A percentile compares a stretch with the other conserved stretches of the same genome.
Evolutionary conservation across 2,113 vertebrate genomes (phyloP).

Genomic region (Tenebrosternarchus preto): DNA sequence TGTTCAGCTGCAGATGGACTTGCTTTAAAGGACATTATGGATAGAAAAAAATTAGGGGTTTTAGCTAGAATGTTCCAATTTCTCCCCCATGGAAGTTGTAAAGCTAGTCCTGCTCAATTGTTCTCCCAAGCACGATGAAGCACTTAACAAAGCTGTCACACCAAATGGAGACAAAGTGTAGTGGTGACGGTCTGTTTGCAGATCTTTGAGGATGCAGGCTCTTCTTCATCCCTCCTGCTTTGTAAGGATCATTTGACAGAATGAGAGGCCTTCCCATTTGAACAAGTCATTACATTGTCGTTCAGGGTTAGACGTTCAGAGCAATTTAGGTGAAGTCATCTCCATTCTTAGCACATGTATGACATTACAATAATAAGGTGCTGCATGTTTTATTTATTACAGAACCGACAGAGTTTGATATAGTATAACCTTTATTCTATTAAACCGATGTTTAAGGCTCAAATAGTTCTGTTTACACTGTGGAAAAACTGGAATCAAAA

Average conservation of each 20-base stretch:
- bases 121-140: no score
- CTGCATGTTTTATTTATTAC: not conserved
- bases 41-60: no score
- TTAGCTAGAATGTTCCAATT: no score
- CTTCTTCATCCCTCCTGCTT: no score
- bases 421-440: not conserved
- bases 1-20: constrained; percentile 21
- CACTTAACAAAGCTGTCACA: no score
- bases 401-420: not conserved
- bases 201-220: no score
- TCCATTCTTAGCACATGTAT: not conserved
- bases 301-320: not conserved
- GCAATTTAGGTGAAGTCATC: not conserved
- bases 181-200: no score
- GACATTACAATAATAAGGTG: not conserved
- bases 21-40: constrained; percentile 7
- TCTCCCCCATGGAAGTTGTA: not conserved
- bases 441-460: not conserved
- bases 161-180: no score
- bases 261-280: not conserved
- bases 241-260: no score
- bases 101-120: not conserved
- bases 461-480: not conserved
- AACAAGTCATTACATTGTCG: not conserved
- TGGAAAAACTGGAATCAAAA: not conserved